Conservation (phyloP, 1,140 invertebrate genomes). For the Eriocheir sinensis region DNA sequence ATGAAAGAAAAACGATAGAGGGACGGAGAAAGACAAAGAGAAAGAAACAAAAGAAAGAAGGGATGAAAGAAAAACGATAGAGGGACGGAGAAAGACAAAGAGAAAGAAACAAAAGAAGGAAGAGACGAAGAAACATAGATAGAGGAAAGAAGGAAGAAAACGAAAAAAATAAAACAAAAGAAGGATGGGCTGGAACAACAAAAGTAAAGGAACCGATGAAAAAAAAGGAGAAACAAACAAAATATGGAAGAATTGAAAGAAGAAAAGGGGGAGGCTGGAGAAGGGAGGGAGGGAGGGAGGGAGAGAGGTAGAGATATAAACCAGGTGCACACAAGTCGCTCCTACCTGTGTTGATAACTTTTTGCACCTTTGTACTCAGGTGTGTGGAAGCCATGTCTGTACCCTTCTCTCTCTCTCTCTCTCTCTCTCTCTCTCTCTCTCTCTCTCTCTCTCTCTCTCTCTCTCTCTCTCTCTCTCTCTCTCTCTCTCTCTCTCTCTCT, state of each 20-base stretch:
- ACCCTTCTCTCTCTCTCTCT: too few relatives aligned
- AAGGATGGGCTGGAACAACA: background rate
- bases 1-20: background rate
- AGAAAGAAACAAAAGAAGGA: background rate
- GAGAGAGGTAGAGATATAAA: background rate
- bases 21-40: background rate
- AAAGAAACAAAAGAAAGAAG: background rate
- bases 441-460: too few relatives aligned
- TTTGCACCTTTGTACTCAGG: background rate
- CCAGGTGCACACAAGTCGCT: background rate
- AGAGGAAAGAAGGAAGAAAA: background rate
- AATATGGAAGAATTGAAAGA: background rate
- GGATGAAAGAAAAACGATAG: background rate
- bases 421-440: too few relatives aligned
- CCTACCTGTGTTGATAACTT: background rate
- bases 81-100: background rate
- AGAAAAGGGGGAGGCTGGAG: background rate
- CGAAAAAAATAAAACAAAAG: background rate
- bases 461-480: too few relatives aligned
- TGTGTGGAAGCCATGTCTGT: background rate
- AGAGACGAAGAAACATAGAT: background rate
- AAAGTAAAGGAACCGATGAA: background rate
- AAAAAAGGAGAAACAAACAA: background rate
- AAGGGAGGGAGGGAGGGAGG: background rate
- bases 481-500: too few relatives aligned